Percentiles rank a stretch among this genome's conserved stretches.
Conservation (phyloP, 2,113 vertebrate genomes). For the Psephotus haematonotus region DNA sequence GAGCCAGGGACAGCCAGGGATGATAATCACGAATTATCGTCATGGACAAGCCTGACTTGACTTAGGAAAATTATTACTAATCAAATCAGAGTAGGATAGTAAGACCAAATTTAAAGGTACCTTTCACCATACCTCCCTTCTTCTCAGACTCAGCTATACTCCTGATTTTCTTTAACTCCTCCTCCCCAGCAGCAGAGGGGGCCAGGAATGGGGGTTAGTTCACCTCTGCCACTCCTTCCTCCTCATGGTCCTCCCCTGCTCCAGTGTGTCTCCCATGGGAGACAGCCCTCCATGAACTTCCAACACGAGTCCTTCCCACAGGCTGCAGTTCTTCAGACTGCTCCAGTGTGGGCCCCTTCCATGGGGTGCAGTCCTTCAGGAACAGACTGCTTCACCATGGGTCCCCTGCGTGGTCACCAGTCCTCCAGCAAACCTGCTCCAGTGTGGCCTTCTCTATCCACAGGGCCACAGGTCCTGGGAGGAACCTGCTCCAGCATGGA, state of each 20-base stretch:
- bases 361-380: neutral
- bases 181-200: rapidly evolving
- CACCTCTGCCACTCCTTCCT: neutral
- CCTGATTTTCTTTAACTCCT: neutral
- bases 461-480: neutral
- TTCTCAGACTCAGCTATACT: neutral
- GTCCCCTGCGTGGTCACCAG: rapidly evolving
- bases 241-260: neutral
- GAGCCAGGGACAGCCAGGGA: neutral
- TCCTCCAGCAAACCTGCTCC: neutral
- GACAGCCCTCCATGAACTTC: neutral
- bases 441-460: rapidly evolving
- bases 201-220: rapidly evolving
- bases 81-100: neutral
- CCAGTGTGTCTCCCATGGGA: rapidly evolving
- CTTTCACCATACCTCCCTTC: neutral
- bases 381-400: neutral
- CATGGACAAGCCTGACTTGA: neutral
- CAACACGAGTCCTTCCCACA: neutral
- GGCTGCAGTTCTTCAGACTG: neutral
- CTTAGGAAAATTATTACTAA: neutral
- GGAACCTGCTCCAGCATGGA: neutral
- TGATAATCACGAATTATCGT: neutral
- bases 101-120: neutral
- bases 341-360: neutral